Percentiles rank a stretch among this genome's conserved stretches.
Conservation (phyloP, 2,113 vertebrate genomes). For the Opisthocomus hoazin region DNA sequence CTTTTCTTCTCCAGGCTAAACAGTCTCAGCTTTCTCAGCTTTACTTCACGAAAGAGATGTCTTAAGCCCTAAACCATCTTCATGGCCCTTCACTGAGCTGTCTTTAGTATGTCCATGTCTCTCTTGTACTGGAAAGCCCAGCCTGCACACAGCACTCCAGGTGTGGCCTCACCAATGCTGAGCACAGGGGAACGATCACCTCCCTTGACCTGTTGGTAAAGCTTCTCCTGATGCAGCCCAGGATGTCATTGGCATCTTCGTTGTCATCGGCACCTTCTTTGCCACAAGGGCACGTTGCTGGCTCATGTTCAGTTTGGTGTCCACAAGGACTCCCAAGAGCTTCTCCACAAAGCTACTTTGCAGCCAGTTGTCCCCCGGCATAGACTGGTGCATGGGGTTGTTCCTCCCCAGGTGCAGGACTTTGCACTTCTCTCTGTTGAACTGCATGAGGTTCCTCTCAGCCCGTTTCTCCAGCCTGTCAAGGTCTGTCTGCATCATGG, state of each 20-base stretch:
- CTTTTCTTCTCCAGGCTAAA: not conserved
- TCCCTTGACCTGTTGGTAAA: not conserved
- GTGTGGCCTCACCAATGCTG: not conserved
- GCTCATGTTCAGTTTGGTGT: not conserved
- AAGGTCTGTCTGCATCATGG: fast-evolving
- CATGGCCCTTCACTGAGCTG: not conserved
- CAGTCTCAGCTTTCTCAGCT: not conserved
- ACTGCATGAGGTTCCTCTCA: not conserved
- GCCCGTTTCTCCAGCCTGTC: not conserved
- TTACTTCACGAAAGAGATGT: not conserved
- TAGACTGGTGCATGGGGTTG: not conserved
- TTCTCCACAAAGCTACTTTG: not conserved
- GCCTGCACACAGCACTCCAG: not conserved
- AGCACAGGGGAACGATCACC: not conserved
- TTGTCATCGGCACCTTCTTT: no score
- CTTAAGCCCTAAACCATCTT: not conserved
- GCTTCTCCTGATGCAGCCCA: not conserved
- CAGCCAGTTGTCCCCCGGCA: not conserved
- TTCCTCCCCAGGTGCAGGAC: not conserved
- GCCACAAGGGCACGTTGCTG: not conserved
- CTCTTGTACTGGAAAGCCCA: not conserved
- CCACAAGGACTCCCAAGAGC: not conserved
- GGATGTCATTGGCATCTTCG: not conserved
- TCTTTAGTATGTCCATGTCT: not conserved
- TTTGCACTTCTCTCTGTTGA: not conserved